phyloP scores from a whole-genome alignment of 2,113 vertebrate species.

The Anser brachyrhynchus region DNA sequence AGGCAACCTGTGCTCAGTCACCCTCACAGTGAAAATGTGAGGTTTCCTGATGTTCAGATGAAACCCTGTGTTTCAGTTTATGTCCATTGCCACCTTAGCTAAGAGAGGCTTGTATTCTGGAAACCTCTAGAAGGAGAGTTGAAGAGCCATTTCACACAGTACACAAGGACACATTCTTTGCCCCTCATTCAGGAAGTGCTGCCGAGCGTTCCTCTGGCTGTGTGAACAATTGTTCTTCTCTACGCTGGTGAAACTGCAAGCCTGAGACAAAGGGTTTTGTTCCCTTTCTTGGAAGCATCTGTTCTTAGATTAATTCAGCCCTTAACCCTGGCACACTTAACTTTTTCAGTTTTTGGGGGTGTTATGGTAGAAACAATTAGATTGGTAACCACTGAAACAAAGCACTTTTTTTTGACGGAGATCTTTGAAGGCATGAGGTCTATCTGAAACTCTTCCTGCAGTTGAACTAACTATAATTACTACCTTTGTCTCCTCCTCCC shows the following conservation, averaged over 20 bases:
- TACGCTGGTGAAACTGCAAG: neutral
- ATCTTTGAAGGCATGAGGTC: neutral
- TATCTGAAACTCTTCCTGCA: neutral
- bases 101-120: neutral
- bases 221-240: neutral
- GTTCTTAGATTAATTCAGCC: neutral
- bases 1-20: neutral
- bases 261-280: neutral
- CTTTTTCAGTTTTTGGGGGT: neutral
- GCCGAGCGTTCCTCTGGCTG: neutral
- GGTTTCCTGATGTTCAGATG: neutral
- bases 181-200: neutral
- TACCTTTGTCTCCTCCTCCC: neutral
- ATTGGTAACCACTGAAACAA: neutral
- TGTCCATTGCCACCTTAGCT: neutral
- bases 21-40: neutral
- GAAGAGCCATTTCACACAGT: neutral
- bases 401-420: neutral
- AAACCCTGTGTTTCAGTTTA: neutral
- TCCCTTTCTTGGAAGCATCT: neutral
- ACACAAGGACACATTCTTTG: neutral
- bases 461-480: neutral
- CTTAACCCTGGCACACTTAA: neutral
- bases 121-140: neutral
- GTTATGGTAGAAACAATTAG: neutral